Base-by-base conservation (phyloP, 2,113 vertebrate species). In the Elaphurus davidianus region DNA sequence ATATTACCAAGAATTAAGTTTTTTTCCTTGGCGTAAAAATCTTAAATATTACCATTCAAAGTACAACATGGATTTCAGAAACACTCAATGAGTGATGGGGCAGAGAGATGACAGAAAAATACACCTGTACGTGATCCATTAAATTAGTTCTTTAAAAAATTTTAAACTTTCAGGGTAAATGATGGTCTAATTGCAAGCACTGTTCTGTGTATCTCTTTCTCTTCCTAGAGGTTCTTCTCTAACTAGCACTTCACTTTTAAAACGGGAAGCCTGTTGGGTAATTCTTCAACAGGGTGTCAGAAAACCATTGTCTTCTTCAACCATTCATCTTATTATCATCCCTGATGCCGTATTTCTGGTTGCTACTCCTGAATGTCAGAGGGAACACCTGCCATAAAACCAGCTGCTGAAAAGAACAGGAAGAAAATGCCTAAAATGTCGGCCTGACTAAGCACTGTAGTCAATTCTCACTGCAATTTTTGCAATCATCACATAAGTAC, bases 401-500 rank as follows among this genome's bases (percentile, higher is more conserved):
- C 83, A 91, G 89, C 57, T 90, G 50, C 95, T 87, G 90, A 79
- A 93, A 96, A 97, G 89, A 95, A 55, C 81, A 96, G 62, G 45
- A 81, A 87, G 92, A 85, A 97, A 97, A 97, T 64, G 82, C n/a
- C 94, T 93, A 85, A 95, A 97, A 97, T 81, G 87, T 92, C 91
- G 85, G 85, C 83, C 88, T 15, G 71, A 76, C 71, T 94, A 96
- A 97, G 90, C 74, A 94, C 94, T 87, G n/a, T 52, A 85, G 98
- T 79, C 97, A 98, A 94, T 87, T 94, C 90, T 93, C 76, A 45
- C 88, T 60, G 96, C 95, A 96, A 82, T 97, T 95, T 98, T 47
- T 97, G 95, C 94, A 93, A 89, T 98, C 96, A 94, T 78, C 40
- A 76, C 55, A n/a, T 89, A 98, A 98, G 96, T 97, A 91, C 88